These are phyloP conservation scores for Caenorhabditis auriculariae DNA, from an alignment of 2,888 invertebrate species.

Conservation along the genomic window DNA sequence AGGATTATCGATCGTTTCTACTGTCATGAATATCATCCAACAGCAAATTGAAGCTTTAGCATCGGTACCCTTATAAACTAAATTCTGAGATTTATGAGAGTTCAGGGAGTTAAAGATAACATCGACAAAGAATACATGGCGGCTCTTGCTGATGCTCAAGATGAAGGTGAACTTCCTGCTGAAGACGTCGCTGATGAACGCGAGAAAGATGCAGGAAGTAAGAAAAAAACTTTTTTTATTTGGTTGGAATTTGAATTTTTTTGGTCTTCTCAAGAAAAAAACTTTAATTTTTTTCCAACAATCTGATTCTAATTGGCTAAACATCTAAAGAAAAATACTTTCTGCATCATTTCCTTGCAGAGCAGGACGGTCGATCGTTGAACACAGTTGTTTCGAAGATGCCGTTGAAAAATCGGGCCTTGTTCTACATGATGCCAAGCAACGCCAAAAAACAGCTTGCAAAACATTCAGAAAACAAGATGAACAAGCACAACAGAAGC, in stretches of 20 bases:
- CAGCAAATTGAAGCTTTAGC: slow-evolving; percentile 60
- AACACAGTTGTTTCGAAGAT: slow-evolving; percentile 49
- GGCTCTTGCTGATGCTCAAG: slow-evolving; percentile 50
- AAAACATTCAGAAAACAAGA: slow-evolving; percentile 29
- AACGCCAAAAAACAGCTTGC: slow-evolving; percentile 38
- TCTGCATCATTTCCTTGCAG: background rate
- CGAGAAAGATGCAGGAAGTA: slow-evolving; percentile 4
- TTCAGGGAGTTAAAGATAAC: slow-evolving; percentile 54
- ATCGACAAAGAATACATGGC: slow-evolving; percentile 59
- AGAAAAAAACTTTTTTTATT: background rate
- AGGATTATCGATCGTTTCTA: slow-evolving; percentile 61
- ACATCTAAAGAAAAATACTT: background rate
- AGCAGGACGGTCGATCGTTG: slow-evolving; percentile 16
- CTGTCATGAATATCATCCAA: slow-evolving; percentile 57
- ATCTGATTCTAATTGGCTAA: no score
- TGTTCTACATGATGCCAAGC: slow-evolving; percentile 56
- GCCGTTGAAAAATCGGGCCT: slow-evolving; percentile 50
- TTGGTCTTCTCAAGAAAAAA: background rate
- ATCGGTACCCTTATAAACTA: slow-evolving; percentile 18
- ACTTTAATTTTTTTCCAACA: no score
- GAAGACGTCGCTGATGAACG: slow-evolving; percentile 17
- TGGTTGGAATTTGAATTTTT: slow-evolving; percentile 2
- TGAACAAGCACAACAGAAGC: slow-evolving; percentile 29
- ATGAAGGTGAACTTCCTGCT: slow-evolving; percentile 42
- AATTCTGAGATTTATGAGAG: background rate